Evolutionary conservation across 2,113 vertebrate species (phyloP), one percentile per base, ranked within the genome.

Genomic region (Ptyas mucosa): DNA sequence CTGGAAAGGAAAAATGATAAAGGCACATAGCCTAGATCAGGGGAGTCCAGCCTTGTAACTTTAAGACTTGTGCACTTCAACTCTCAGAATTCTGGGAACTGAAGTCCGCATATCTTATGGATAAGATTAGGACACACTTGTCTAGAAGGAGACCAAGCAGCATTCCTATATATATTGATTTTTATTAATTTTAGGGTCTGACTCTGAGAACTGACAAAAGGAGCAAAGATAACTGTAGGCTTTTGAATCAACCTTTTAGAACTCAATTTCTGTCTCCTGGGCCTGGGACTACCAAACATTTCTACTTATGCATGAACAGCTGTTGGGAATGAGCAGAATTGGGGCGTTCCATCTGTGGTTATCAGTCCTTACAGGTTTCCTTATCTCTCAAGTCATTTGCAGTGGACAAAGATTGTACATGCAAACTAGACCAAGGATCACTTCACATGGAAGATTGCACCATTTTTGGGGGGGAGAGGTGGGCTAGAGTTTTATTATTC

Each of bases 401-500:
- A 81, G 34, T 18, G 7, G 75, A 9, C 34, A 81, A 43, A 81
- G 75, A 2, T 81, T 21, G 34, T 9, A 39, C 75, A 10, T 9
- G 34, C 18, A 43, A 21, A 81, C 34, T 9, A 92, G 96, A 94
- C 93, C 92, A 96, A 95, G 58, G 95, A 94, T 95, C 91, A 75
- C 81, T 93, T 92, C 93, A 89, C 93, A 95, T 89, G 94, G 95
- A 96, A 96, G 85, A 92, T 92, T 94, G 96, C 12, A 11, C 3
- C 5, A 3, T 2, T 8, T 24, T 24, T n/a, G n/a, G n/a, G n/a
- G n/a, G n/a, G 23, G n/a, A 12, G 34, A 12, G 95, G 96, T 14
- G 51, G 18, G 21, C 6, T 39, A 6, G 95, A 98, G 96, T 97
- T 97, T 98, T 98, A 97, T 98, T 98, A 96, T 96, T 97, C 96